Percentiles rank a stretch among this genome's conserved stretches.
Conservation (phyloP, 1,140 invertebrate species). For the Brachionus calyciflorus region DNA sequence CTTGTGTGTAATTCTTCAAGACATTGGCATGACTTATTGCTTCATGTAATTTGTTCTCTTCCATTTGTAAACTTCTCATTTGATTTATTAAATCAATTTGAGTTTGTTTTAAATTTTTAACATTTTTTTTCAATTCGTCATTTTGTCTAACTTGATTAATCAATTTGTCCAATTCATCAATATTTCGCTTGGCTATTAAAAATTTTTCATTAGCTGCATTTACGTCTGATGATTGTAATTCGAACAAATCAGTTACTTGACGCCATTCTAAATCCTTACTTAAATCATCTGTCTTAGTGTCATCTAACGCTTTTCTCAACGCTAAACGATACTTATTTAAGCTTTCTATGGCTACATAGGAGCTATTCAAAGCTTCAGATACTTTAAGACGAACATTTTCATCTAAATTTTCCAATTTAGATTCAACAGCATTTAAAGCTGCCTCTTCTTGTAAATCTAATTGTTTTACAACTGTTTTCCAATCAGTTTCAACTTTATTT, state of each 20-base stretch:
- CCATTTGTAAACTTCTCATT: slow-evolving; percentile 23
- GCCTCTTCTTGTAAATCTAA: slow-evolving; percentile 20
- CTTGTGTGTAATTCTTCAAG: slow-evolving; percentile 30
- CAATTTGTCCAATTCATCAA: slow-evolving; percentile 38
- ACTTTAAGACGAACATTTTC: slow-evolving; percentile 13
- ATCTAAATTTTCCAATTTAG: slow-evolving; percentile 2
- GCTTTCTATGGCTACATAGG: slow-evolving; percentile 40
- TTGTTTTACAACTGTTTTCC: neutral
- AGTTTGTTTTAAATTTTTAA: slow-evolving; percentile 15
- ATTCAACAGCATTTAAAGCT: neutral
- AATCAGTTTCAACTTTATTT: neutral
- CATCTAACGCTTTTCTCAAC: slow-evolving; percentile 35
- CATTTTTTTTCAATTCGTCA: neutral
- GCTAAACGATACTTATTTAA: slow-evolving; percentile 33
- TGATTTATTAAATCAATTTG: slow-evolving; percentile 41
- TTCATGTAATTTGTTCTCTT: slow-evolving; percentile 28
- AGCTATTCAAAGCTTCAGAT: slow-evolving; percentile 38
- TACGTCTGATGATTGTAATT: slow-evolving; percentile 14
- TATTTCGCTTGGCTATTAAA: slow-evolving; percentile 4
- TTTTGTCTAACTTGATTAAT: slow-evolving; percentile 4
- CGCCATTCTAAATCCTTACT: slow-evolving; percentile 26
- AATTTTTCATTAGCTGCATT: slow-evolving; percentile 33
- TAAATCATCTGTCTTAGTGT: neutral
- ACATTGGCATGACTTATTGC: slow-evolving; percentile 41
- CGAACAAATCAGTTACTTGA: slow-evolving; percentile 43